phyloP scores from a whole-genome alignment of 1,140 invertebrate species.

The Ditylenchus dipsaci region DNA sequence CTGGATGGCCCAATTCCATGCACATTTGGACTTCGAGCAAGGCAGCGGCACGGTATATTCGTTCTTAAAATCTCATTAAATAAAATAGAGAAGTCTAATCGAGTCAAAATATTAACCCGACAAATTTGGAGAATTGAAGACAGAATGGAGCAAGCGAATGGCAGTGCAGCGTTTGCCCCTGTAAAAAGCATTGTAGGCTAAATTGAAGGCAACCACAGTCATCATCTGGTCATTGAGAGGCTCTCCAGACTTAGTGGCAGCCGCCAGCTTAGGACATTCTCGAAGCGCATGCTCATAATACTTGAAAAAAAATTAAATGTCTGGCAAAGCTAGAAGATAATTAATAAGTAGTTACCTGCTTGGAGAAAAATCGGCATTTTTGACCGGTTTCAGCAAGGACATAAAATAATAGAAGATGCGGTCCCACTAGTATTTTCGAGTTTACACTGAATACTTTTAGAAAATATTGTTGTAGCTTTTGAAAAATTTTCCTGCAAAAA shows the following conservation, averaged over 20 bases:
- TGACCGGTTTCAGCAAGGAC: slow-evolving; percentile 16
- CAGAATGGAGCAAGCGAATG: slow-evolving; percentile 10
- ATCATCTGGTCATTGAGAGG: slow-evolving; percentile 13
- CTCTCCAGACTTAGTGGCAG: not conserved
- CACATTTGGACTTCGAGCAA: slow-evolving; percentile 21
- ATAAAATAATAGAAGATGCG: not conserved
- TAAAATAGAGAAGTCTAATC: not conserved
- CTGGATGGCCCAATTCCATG: not conserved
- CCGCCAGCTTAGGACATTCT: slow-evolving; percentile 19
- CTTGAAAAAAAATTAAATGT: not conserved
- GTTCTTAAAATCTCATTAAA: not conserved
- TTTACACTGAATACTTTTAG: too few species aligned
- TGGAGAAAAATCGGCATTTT: slow-evolving; percentile 18
- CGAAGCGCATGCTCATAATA: slow-evolving; percentile 11
- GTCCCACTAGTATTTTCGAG: too few species aligned
- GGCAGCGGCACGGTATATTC: slow-evolving; percentile 7
- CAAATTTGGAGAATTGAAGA: slow-evolving; percentile 10
- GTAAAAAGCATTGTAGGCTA: slow-evolving; percentile 15
- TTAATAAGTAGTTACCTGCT: not conserved
- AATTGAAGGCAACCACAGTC: slow-evolving; percentile 15
- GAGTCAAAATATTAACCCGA: too few species aligned
- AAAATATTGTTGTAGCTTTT: not conserved
- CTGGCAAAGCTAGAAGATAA: not conserved
- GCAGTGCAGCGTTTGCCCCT: slow-evolving; percentile 6
- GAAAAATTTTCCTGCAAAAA: too few species aligned